These are phyloP conservation scores for Tetragnatha versicolor DNA, from an alignment of 1,140 invertebrate species.

Conservation along the genomic window DNA sequence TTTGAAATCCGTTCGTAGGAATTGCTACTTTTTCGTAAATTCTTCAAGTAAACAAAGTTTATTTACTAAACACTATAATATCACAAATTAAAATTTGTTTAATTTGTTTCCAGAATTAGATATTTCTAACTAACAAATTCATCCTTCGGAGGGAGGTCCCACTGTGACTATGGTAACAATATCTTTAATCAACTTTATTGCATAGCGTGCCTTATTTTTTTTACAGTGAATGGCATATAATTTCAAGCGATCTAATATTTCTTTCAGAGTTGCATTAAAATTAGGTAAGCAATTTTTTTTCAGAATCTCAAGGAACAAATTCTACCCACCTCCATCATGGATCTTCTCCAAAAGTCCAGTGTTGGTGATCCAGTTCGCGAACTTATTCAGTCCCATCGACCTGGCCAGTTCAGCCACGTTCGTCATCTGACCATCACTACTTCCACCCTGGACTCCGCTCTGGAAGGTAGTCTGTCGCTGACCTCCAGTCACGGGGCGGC, in stretches of 20 bases:
- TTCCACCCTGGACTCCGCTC: background rate
- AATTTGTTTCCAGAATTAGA: too few species aligned
- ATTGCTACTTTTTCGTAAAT: too few species aligned
- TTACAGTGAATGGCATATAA: too few species aligned
- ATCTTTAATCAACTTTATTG: too few species aligned
- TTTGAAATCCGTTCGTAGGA: too few species aligned
- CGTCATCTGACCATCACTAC: background rate
- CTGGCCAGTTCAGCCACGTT: slow-evolving; percentile 41
- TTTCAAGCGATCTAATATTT: background rate
- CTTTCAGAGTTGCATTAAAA: background rate
- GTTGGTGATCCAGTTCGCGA: slow-evolving; percentile 38
- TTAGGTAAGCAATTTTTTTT: background rate
- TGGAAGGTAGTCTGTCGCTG: slow-evolving; percentile 7
- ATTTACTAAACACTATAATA: too few species aligned
- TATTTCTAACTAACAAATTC: too few species aligned
- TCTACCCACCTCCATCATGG: slow-evolving; percentile 42
- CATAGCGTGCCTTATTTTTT: too few species aligned
- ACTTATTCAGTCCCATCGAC: slow-evolving; percentile 40
- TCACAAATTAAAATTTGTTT: too few species aligned
- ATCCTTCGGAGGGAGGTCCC: too few species aligned
- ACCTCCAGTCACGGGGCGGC: background rate
- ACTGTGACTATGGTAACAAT: too few species aligned
- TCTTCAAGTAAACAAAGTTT: too few species aligned
- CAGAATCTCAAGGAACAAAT: background rate
- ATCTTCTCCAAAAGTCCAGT: slow-evolving; percentile 39